Base-by-base conservation (phyloP, 1,140 invertebrate species). In the Drosophila nikananu region DNA sequence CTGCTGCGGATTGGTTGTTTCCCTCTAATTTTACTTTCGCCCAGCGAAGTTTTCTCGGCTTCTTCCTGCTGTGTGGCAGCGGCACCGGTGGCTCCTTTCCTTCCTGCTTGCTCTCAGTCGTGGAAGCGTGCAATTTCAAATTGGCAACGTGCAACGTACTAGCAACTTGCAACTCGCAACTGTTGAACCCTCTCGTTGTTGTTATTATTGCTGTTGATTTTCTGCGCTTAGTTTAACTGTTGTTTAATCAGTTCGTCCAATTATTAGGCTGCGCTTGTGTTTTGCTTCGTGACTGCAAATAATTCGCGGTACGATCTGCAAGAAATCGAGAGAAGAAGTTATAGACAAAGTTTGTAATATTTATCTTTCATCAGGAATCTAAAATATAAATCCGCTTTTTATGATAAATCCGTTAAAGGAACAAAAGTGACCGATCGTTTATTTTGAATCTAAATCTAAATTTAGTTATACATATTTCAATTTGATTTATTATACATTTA, bases 21-120 rank as follows among this genome's bases (percentile, higher is more conserved):
- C 37, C 57, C 21, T 62, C 63, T 44, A 46, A 61, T 72, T 76
- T 55, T 65, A 90, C 79, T 86, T 79, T 89, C 86, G 86, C 79
- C 75, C 86, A 90, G 86, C 86, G 86, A 90, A 90, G 78, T 79
- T 74, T 66, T 67, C 58, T 25, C 52, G 74, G 67, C 79, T 90
- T 75, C 79, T 90, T 78, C 55, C 65, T 65, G 73, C 68, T 79
- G 48, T 49, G 65, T 81, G 55, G 63, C 81, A 66, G 71, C 67
- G 54, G 19, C 51, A 35, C 30, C 52, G 19, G 35, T 23, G 54
- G 19, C 68, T 83, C 59, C 52, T 78, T 73, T 86, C 54, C 77
- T 84, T 84, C 79, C 58, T 78, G 75, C 32, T 61, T 44, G 37
- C 37, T 62, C n/a, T 79, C 76, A 61, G 66, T 71, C 76, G 66